Base-by-base conservation (phyloP, 2,797 vertebrate genomes). In the Myotis vivesi region DNA sequence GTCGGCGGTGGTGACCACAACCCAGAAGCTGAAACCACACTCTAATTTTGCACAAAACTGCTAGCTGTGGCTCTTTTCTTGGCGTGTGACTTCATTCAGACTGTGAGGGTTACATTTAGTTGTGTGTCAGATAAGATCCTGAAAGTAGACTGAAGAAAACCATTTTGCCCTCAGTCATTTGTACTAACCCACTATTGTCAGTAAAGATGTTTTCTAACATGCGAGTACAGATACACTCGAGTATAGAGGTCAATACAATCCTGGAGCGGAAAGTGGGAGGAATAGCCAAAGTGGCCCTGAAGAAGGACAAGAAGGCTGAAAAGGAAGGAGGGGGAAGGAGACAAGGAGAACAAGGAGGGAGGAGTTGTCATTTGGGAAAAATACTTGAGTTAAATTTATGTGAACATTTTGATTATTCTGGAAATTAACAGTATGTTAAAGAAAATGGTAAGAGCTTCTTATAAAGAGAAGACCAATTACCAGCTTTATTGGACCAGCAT, bases 21-120 rank as follows among this genome's bases (percentile, higher is more conserved):
- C 41, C 77, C 72, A 93, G 92, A 94, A 95, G 59, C 77, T 92
- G 73, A 95, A 95, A 87, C 87, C 93, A 93, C 25, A 68, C 59
- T 90, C 72, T 88, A 89, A 93, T 95, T 95, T 81, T 92, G 87
- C 51, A 93, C 64, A 33, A 69, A 82, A 80, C 73, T 85, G 87
- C 87, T 73, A 44, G 80, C 46, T 81, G 66, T 91, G 89, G 81
- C 53, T 95, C 86, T 90, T 81, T 59, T 88, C 38, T 57, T 76
- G 71, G 76, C 23, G 80, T 75, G 46, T 75, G 28, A 94, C n/a
- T 94, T 91, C 88, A 72, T 89, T 69, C 72, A 75, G 30, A 71
- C 19, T 20, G 25, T 1, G 44, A 89, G 38, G 82, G 88, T 80
- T 86, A 64, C 66, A 87, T 79, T 33, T 55, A 86, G 81, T 59